A percentile compares a stretch with the other conserved stretches of the same genome.
Evolutionary conservation across 2,113 vertebrate genomes (phyloP).

Genomic region (Picathartes gymnocephalus): DNA sequence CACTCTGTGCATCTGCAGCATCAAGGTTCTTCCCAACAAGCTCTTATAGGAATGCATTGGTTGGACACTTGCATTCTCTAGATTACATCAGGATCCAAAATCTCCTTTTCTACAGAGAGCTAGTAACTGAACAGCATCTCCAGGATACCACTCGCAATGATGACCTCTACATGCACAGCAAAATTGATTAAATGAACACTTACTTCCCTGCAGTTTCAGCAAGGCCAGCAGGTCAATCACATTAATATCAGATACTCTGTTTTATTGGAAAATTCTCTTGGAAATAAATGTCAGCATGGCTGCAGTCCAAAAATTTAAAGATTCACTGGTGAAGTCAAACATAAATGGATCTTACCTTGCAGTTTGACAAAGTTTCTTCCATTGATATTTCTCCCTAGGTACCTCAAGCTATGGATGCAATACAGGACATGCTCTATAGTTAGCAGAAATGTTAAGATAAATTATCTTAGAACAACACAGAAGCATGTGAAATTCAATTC

Average conservation of each 20-base stretch:
- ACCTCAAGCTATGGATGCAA: neutral
- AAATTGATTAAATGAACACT: conserved; percentile 21
- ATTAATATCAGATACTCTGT: conserved; percentile 8
- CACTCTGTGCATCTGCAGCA: neutral
- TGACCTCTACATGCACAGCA: neutral
- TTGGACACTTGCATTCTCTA: neutral
- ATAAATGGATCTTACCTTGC: neutral
- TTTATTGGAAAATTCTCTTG: neutral
- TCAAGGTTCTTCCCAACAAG: neutral
- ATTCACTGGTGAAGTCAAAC: neutral
- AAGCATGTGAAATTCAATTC: neutral
- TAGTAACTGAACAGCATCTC: neutral
- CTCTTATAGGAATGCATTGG: neutral
- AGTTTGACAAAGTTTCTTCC: neutral
- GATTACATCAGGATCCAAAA: neutral
- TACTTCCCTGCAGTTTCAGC: conserved; percentile 27
- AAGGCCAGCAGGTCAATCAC: conserved; percentile 7
- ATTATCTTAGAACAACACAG: neutral
- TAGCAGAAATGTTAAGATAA: neutral
- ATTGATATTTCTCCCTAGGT: neutral
- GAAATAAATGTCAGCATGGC: conserved; percentile 32
- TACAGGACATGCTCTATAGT: neutral
- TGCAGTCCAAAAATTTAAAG: conserved; percentile 1
- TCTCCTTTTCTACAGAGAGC: neutral
- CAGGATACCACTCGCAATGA: neutral